These are phyloP conservation scores for Pecten maximus DNA, from an alignment of 2,888 invertebrate species.

Conservation along the genomic window DNA sequence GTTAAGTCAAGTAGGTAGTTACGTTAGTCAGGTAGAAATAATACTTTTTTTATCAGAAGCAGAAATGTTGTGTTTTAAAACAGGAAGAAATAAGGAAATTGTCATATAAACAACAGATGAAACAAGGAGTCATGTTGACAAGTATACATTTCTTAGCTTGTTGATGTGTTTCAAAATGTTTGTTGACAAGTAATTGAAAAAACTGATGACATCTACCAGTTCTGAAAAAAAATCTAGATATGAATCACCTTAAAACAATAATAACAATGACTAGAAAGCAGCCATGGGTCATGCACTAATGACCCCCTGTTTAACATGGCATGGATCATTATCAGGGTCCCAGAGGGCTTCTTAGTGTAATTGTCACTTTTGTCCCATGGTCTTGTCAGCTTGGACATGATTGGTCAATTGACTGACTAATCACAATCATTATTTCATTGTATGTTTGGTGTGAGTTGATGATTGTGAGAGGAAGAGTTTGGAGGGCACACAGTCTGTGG, in stretches of 20 bases:
- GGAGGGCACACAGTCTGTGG: neutral
- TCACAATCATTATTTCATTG: conserved; percentile 2
- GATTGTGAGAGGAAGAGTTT: neutral
- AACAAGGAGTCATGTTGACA: neutral
- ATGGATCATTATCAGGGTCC: neutral
- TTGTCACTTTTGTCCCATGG: neutral
- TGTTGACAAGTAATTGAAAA: neutral
- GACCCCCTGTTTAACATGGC: neutral
- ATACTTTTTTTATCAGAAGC: neutral
- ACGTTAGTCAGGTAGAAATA: neutral
- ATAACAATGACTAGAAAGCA: neutral
- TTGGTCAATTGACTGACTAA: conserved; percentile 15
- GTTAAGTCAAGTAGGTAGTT: neutral
- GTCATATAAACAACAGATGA: too few species aligned
- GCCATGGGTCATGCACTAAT: neutral
- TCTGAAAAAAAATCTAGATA: neutral
- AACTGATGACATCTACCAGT: neutral
- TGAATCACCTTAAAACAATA: neutral
- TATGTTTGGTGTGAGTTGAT: neutral
- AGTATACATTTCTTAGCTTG: neutral
- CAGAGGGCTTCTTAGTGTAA: neutral
- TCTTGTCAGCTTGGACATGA: neutral
- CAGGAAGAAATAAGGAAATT: neutral
- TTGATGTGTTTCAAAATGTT: too few species aligned
- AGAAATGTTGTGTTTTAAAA: neutral